Base-by-base conservation (phyloP, 1,140 invertebrate genomes). In the Patella vulgata region DNA sequence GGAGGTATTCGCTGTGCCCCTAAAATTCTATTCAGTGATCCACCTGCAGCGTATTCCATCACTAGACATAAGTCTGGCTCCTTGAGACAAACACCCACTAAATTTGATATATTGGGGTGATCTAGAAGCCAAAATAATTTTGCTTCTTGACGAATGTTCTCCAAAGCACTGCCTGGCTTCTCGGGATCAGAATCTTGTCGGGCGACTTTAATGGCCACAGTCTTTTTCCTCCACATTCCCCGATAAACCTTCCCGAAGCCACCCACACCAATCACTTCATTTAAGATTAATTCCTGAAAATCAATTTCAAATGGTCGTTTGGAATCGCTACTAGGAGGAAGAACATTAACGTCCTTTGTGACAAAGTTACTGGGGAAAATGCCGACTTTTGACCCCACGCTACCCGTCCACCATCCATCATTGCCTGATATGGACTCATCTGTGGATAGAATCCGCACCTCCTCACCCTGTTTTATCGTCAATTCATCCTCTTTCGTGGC, bases 351-450 rank as follows among this genome's bases (percentile, higher is more conserved):
- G 58, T 90, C 88, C 76, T 92, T 90, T 21, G 91, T 91, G 31
- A 98, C 95, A 88, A 95, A 98, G 81, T 96, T 95, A 51, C 93
- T 89, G 2, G 95, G 95, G 81, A 92, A 92, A 75, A 94, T 94
- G 30, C 94, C 94, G 70, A 96, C 77, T 90, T 79, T 91, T 89
- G 59, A 80, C 30, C 75, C 74, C 66, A 97, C 93, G 82, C 95
- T 95, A 5, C 96, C 95, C 40, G 93, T 97, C 95, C 95, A 97
- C 95, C 96, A 98, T 52, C 95, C 96, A 74, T 96, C 94, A 86
- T 97, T 95, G 12, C 96, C 96, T 0, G 95, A 97, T 75, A 97
- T 95, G 84, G 93, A 94, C 3, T 92, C 89, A 85, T 98, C 95
- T 78, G 91, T 94, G 17, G 94, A 96, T 30, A 98, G 87, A 46